A percentile compares a stretch with the other conserved stretches of the same genome.
Evolutionary conservation across 2,113 vertebrate species (phyloP).

Genomic region (Sciurus niger): DNA sequence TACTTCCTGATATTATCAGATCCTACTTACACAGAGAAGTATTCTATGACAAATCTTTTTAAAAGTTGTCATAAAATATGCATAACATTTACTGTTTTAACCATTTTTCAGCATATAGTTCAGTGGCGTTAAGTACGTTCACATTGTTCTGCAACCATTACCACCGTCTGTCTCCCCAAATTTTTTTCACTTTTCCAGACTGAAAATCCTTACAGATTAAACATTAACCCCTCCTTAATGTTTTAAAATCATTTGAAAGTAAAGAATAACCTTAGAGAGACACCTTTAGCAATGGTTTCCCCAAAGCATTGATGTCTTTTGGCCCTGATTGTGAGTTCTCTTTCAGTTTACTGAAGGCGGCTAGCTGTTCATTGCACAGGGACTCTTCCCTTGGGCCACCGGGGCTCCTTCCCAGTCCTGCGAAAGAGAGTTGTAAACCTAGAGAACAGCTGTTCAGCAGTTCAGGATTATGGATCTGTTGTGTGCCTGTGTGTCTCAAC

Average conservation of each 20-base stretch:
- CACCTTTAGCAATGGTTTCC: neutral
- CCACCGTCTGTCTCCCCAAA: neutral
- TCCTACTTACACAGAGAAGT: neutral
- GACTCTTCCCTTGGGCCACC: neutral
- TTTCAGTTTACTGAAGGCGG: neutral
- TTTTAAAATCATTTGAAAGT: constrained; percentile 48
- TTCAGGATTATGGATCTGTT: neutral
- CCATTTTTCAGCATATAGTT: neutral
- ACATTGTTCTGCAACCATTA: neutral
- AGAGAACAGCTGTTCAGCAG: constrained; percentile 21
- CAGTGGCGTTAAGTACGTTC: neutral
- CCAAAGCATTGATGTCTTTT: neutral
- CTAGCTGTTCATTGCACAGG: neutral
- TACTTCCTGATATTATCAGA: neutral
- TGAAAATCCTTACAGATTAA: neutral
- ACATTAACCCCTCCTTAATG: neutral
- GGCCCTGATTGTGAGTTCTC: neutral
- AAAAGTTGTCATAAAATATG: neutral
- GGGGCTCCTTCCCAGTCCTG: neutral
- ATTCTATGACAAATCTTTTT: neutral
- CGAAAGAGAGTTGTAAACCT: neutral
- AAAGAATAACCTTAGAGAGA: neutral
- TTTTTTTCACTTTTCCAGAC: neutral
- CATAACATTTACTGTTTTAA: neutral
- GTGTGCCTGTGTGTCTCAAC: neutral